Conservation (phyloP, 2,888 invertebrate genomes). For the Adela reaumurella region DNA sequence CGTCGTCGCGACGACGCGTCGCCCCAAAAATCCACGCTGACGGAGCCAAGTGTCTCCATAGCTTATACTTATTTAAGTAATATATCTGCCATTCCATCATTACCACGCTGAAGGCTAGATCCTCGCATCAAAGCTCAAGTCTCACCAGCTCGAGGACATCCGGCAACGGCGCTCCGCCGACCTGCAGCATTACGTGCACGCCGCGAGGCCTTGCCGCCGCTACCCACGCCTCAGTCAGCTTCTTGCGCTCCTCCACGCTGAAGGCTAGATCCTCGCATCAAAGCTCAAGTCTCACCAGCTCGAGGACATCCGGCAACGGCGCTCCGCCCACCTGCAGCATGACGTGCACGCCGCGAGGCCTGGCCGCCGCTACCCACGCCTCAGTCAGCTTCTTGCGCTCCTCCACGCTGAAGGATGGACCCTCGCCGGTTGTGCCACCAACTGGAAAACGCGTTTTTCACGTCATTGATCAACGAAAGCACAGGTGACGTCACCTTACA, state of each 20-base stretch:
- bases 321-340: slow-evolving; percentile 77
- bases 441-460: slow-evolving; percentile 54
- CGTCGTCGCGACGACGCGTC: too few relatives aligned
- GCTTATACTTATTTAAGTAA: too few relatives aligned
- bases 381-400: slow-evolving; percentile 71
- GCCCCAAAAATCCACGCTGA: too few relatives aligned
- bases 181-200: slow-evolving; percentile 66
- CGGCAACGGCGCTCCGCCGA: slow-evolving; percentile 66
- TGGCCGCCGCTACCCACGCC: slow-evolving; percentile 63
- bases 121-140: too few relatives aligned
- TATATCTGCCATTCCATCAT: too few relatives aligned
- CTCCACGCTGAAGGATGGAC: slow-evolving; percentile 62
- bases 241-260: slow-evolving; percentile 66
- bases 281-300: slow-evolving; percentile 54
- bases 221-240: slow-evolving; percentile 62
- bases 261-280: too few relatives aligned
- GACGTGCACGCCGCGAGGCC: slow-evolving; percentile 57
- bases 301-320: slow-evolving; percentile 66
- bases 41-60: too few relatives aligned
- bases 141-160: slow-evolving; percentile 65
- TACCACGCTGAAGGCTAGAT: too few relatives aligned
- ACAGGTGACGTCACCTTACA: too few relatives aligned
- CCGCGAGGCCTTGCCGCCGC: slow-evolving; percentile 48
- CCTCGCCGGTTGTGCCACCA: slow-evolving; percentile 81
- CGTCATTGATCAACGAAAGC: too few relatives aligned